Evolutionary conservation across 2,888 invertebrate genomes (phyloP).

Genomic region (Drosophila greeni): DNA sequence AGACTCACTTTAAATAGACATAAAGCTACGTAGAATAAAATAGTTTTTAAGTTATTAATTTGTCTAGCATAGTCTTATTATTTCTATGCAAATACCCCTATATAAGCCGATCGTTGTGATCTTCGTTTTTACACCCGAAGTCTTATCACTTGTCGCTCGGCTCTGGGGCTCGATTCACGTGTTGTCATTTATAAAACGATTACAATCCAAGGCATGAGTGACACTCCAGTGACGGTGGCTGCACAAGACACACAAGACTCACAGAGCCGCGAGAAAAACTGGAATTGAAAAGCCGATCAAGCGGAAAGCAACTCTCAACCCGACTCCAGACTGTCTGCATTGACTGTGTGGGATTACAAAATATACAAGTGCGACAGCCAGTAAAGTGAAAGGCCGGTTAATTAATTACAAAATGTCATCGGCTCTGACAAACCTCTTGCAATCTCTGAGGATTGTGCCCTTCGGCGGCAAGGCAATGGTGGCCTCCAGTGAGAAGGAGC

Average conservation of each 20-base stretch:
- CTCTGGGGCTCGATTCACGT: conserved; percentile 51
- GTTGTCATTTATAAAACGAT: conserved; percentile 70
- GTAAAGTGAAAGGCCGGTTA: conserved; percentile 59
- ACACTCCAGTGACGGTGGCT: conserved; percentile 54
- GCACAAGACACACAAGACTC: conserved; percentile 24
- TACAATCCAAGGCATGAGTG: conserved; percentile 45
- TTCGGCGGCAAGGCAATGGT: conserved; percentile 44
- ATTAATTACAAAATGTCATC: conserved; percentile 61
- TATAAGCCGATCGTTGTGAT: background rate
- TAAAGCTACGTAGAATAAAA: too few relatives aligned
- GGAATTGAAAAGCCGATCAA: conserved; percentile 38
- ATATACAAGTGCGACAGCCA: conserved; percentile 9
- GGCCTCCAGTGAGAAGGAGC: conserved; percentile 42
- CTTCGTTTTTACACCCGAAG: conserved; percentile 28
- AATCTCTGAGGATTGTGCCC: conserved; percentile 65
- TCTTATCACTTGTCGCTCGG: conserved; percentile 31
- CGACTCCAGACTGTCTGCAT: conserved; percentile 27
- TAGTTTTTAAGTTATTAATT: background rate
- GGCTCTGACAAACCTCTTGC: conserved; percentile 67
- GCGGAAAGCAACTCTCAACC: conserved; percentile 26
- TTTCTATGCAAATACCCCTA: background rate
- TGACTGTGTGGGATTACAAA: conserved; percentile 22
- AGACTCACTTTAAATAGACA: too few relatives aligned
- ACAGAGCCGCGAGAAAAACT: conserved; percentile 42
- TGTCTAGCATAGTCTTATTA: background rate